Evolutionary conservation across 2,888 invertebrate genomes (phyloP), one percentile per base, ranked within the genome.

Genomic region (Cetonia aurata): DNA sequence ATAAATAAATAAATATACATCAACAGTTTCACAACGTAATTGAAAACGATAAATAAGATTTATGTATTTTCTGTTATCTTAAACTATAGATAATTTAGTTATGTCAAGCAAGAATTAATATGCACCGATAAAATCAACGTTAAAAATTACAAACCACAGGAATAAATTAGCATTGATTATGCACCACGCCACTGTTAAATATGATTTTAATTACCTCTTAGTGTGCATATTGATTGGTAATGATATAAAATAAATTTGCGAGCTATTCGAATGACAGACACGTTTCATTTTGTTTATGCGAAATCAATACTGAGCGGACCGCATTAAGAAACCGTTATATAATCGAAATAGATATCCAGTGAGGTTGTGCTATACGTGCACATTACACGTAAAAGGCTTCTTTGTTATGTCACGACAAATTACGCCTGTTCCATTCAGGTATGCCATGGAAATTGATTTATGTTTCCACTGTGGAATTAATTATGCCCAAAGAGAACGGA

Each of bases 381-480:
- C 41, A 37, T 19, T 50, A 41, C 41, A 50, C 33, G 50, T 46
- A 50, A 25, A 25, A n/a, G 33, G n/a, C 17, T 50, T 41, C 62
- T 50, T 48, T 50, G 60, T 60, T 60, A 60, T 60, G 60, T 60
- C 60, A 60, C 60, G 46, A 50, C 37, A n/a, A 65, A 65, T 65
- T 65, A 33, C 37, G 19, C 37, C 15, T 37, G 50, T 52, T 10
- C 50, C 62, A 50, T 65, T 65, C 50, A 65, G 62, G 62, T 65
- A 65, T 50, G 41, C 50, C 15, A 50, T 65, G 37, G 62, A 50
- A 65, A 67, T 67, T 67, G 67, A 67, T 67, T 67, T 57, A 57
- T 67, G 67, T 50, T 33, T 57, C 67, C 67, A 67, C 56, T 67
- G 67, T 56, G 46, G 56, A 56, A 57, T 56, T 57, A 67, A 67